Conservation (phyloP, 2,888 invertebrate genomes). For the Athalia rosae region DNA sequence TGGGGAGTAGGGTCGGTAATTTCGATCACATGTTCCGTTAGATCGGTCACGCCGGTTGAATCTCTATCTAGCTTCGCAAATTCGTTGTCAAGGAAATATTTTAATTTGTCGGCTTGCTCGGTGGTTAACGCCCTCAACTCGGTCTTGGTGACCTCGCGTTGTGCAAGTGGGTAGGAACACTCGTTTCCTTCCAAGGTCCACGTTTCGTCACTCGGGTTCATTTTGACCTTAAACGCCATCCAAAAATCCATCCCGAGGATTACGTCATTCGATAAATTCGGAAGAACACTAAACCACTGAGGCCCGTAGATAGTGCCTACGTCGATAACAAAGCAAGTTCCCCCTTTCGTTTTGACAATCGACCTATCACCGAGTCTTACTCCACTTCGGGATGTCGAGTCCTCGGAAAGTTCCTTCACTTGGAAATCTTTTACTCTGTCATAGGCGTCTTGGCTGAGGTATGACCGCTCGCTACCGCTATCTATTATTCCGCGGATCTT, state of each 20-base stretch:
- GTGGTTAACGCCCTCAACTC: slow-evolving; percentile 38
- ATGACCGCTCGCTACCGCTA: slow-evolving; percentile 41
- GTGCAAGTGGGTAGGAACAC: slow-evolving; percentile 23
- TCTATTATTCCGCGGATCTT: slow-evolving; percentile 45
- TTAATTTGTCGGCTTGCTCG: slow-evolving; percentile 22
- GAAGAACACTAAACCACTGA: slow-evolving; percentile 48
- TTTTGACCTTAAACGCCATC: slow-evolving; percentile 43
- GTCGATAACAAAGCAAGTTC: slow-evolving; percentile 46
- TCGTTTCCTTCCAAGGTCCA: slow-evolving; percentile 46
- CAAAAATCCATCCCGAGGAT: slow-evolving; percentile 49
- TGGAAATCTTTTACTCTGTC: slow-evolving; percentile 39
- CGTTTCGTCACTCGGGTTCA: slow-evolving; percentile 22
- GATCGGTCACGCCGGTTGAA: slow-evolving; percentile 45
- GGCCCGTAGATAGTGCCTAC: slow-evolving; percentile 45
- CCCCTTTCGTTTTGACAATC: slow-evolving; percentile 40
- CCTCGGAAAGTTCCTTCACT: slow-evolving; percentile 28
- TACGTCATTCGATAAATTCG: slow-evolving; percentile 41
- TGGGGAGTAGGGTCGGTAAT: slow-evolving; percentile 46
- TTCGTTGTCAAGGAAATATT: slow-evolving; percentile 46
- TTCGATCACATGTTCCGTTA: slow-evolving; percentile 48
- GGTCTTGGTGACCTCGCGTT: slow-evolving; percentile 28
- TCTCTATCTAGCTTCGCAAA: slow-evolving; percentile 46
- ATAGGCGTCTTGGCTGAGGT: slow-evolving; percentile 33
- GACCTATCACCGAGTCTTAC: slow-evolving; percentile 39
- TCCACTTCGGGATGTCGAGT: slow-evolving; percentile 23